Percentiles rank a stretch among this genome's conserved stretches.
Evolutionary conservation across 2,797 vertebrate species (phyloP).

Genomic region (Poeciliopsis turneri): DNA sequence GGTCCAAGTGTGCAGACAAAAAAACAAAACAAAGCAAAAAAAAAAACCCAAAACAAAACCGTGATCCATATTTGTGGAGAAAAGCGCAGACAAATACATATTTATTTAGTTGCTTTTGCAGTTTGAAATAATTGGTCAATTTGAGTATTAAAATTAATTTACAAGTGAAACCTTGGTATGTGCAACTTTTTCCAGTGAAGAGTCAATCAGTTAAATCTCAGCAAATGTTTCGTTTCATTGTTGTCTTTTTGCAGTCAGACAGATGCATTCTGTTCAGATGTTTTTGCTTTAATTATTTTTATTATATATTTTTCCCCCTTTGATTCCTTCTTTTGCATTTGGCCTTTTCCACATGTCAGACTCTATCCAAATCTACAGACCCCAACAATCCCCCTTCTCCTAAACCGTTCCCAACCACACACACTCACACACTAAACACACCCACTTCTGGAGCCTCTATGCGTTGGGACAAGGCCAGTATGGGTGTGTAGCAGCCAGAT

Average conservation of each 20-base stretch:
- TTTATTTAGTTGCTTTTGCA: background rate
- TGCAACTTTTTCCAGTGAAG: background rate
- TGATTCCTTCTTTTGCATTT: conserved; percentile 83
- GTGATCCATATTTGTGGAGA: background rate
- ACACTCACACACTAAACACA: conserved; percentile 37
- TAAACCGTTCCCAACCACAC: conserved; percentile 40
- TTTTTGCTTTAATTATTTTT: background rate
- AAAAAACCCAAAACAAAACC: background rate
- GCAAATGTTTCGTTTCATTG: background rate
- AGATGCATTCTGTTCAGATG: background rate
- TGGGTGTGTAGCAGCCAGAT: conserved; percentile 54
- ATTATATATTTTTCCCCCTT: conserved; percentile 56
- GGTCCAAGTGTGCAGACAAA: background rate
- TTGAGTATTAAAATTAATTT: background rate
- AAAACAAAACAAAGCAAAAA: too few species aligned
- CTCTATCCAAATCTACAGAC: conserved; percentile 84
- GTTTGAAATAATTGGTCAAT: background rate
- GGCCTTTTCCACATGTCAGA: conserved; percentile 90
- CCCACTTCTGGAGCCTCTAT: conserved; percentile 48
- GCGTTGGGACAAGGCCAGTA: conserved; percentile 61
- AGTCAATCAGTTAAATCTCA: background rate
- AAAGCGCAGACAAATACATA: background rate
- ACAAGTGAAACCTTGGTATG: background rate
- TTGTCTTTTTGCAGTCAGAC: background rate
- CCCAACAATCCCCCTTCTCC: conserved; percentile 49